Evolutionary conservation across 2,888 invertebrate genomes (phyloP).

Genomic region (Oscheius sp.): DNA sequence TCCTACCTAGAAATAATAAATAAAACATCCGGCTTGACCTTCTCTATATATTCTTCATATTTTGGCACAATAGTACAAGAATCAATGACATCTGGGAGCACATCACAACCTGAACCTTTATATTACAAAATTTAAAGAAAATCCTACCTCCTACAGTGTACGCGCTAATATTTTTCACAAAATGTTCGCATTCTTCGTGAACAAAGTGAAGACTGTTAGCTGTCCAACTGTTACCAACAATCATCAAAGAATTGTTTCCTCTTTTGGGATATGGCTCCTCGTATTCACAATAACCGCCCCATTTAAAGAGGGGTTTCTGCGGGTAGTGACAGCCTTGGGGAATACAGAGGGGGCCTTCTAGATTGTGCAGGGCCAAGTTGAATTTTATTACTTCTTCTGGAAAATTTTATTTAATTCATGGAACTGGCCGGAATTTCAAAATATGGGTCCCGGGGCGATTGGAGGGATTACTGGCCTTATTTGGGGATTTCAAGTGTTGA

Average conservation of each 20-base stretch:
- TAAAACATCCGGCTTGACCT: constrained; percentile 12
- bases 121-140: background rate
- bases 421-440: no score
- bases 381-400: constrained; percentile 11
- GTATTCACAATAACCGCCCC: constrained; percentile 15
- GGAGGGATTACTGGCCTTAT: no score
- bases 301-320: background rate
- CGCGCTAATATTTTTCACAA: background rate
- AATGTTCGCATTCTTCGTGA: constrained; percentile 12
- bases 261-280: constrained; percentile 11
- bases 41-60: constrained; percentile 9
- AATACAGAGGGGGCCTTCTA: background rate
- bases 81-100: background rate
- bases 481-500: no score
- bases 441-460: no score
- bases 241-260: constrained; percentile 23
- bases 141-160: constrained; percentile 11
- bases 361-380: background rate
- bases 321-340: background rate
- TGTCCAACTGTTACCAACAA: constrained; percentile 27
- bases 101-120: constrained; percentile 11
- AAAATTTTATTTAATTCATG: background rate
- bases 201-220: constrained; percentile 4
- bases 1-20: constrained; percentile 12
- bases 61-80: constrained; percentile 2